Evolutionary conservation across 1,140 invertebrate genomes (phyloP).

Genomic region (Cyrtorhinus lividipennis): DNA sequence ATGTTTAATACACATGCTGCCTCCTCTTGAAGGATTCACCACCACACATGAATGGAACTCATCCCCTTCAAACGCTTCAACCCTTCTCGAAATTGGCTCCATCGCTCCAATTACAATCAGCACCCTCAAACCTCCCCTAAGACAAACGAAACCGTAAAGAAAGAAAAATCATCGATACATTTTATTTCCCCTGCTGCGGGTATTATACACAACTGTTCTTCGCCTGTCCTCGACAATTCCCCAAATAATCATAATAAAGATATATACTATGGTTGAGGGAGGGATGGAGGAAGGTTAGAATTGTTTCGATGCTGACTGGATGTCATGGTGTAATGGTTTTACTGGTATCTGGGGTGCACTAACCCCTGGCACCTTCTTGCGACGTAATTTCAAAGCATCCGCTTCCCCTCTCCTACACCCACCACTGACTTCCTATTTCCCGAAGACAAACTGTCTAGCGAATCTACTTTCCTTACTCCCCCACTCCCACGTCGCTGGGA

Average conservation of each 20-base stretch:
- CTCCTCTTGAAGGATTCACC: not conserved
- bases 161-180: not conserved
- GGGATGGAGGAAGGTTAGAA: not conserved
- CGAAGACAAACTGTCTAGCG: not conserved
- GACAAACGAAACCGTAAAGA: not conserved
- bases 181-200: not conserved
- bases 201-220: not conserved
- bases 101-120: too few relatives aligned
- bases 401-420: not conserved
- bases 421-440: not conserved
- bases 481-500: not conserved
- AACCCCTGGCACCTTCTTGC: not conserved
- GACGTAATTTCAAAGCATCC: not conserved
- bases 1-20: not conserved
- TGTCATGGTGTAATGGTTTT: slow-evolving; percentile 8
- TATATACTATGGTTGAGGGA: not conserved
- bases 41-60: not conserved
- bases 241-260: not conserved
- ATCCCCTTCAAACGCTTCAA: not conserved
- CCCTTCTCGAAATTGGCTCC: too few relatives aligned
- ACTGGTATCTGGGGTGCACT: slow-evolving; percentile 4
- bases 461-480: not conserved
- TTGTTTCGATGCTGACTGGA: slow-evolving; percentile 3
- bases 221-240: not conserved
- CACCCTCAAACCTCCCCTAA: too few relatives aligned